Evolutionary conservation across 35 echinoderm and acorn worm genomes (phyloP), one percentile per base, ranked within the genome.

Genomic region (Chiridota heheva): DNA sequence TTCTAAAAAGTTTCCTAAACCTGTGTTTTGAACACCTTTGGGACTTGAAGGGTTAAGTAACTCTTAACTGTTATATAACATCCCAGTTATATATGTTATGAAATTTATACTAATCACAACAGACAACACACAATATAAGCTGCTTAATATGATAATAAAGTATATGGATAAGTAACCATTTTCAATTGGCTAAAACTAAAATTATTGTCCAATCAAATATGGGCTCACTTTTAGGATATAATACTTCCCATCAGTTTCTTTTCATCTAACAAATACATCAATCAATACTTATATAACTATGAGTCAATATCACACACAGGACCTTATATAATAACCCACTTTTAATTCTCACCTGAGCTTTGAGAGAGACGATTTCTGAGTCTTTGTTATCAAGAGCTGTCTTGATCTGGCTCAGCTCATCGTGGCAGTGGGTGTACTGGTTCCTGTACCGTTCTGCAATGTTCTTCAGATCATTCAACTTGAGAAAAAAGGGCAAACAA

Each of bases 391-490:
- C 89, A 59, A 84, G 62, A 0, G 44, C 86, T 48, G 40, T 81
- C 44, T 89, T 85, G 58, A 81, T 58, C 25, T 73, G 63, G 5
- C 95, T 60, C 13, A 98, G 53, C 41, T 98, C 95, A 40, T 98
- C 89, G 12, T 88, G 79, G 42, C 77, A 45, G 34, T 42, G 51
- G 15, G 86, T 67, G 24, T 80, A 62, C n/a, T 69, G 27, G 60
- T 91, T 91, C n/a, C 88, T 56, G 65, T 91, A 77, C 15, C 86
- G 78, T 51, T 98, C 94, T 3, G 84, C 89, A 22, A 88, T 69
- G 33, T 72, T 65, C 85, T 98, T 88, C 66, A 89, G 66, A 36
- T 91, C 89, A 43, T 75, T 81, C 51, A 98, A 27, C 93, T 97
- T 72, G 0, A 84, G 15, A 76, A 24, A 34, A 27, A 68, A 41